Conservation (phyloP, 2,113 vertebrate species). For the Myotis lucifugus region DNA sequence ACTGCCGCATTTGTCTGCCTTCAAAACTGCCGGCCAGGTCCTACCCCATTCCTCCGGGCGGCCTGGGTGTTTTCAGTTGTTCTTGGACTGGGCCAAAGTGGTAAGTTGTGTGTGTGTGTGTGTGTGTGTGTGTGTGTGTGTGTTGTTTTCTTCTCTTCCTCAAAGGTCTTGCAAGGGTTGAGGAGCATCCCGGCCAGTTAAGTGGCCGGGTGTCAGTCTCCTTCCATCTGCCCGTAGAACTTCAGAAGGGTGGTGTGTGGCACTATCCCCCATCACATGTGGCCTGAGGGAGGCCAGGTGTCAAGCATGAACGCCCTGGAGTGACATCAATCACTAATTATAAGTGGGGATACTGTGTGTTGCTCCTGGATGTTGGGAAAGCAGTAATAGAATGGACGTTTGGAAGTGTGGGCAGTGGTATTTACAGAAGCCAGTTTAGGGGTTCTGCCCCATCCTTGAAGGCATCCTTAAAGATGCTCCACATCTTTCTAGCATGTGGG, state of each 20-base stretch:
- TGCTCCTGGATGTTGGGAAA: neutral
- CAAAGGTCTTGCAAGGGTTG: slow-evolving; percentile 35
- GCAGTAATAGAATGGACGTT: neutral
- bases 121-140: too few species aligned
- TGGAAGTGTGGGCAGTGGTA: neutral
- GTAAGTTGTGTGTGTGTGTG: slow-evolving; percentile 80
- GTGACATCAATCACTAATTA: neutral
- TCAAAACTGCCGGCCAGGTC: slow-evolving; percentile 82
- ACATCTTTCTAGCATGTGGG: neutral
- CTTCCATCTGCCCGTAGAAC: neutral
- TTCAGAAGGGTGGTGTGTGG: neutral
- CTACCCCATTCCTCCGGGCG: slow-evolving; percentile 78
- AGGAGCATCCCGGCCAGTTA: slow-evolving; percentile 31
- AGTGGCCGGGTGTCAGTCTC: neutral
- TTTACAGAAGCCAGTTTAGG: neutral
- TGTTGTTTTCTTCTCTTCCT: slow-evolving; percentile 37
- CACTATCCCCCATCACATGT: neutral
- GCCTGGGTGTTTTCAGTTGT: slow-evolving; percentile 81
- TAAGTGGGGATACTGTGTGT: neutral
- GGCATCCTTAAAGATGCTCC: neutral
- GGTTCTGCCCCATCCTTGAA: neutral
- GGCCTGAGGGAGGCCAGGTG: slow-evolving; percentile 39
- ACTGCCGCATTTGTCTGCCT: slow-evolving; percentile 78
- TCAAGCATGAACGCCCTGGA: neutral
- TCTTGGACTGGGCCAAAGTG: slow-evolving; percentile 82